phyloP scores from a whole-genome alignment of 1,140 invertebrate genomes.

The Philotrypesis tridentata region DNA sequence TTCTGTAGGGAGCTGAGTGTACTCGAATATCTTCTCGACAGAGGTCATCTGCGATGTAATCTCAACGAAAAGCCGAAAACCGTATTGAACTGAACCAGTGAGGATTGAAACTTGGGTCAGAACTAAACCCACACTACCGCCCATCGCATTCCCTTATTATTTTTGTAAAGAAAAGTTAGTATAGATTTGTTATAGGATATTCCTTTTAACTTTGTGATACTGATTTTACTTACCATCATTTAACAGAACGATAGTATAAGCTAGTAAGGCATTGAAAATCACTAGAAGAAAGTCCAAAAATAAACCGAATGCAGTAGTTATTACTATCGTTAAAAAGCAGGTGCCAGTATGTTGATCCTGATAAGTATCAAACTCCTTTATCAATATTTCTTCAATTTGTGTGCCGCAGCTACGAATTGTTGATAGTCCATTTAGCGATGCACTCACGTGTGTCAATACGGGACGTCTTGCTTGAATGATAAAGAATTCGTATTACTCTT shows the following conservation, averaged over 20 bases:
- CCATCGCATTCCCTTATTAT: slow-evolving; percentile 61
- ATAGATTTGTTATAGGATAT: too few relatives aligned
- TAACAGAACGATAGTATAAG: slow-evolving; percentile 70
- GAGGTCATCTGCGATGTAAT: slow-evolving; percentile 87
- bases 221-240: slow-evolving; percentile 61
- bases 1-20: slow-evolving; percentile 80
- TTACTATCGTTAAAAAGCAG: slow-evolving; percentile 78
- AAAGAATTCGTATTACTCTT: not conserved
- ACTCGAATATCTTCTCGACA: slow-evolving; percentile 86
- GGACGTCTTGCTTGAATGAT: slow-evolving; percentile 81
- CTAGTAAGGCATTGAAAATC: slow-evolving; percentile 59
- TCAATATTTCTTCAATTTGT: slow-evolving; percentile 76
- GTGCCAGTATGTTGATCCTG: slow-evolving; percentile 80
- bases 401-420: slow-evolving; percentile 85
- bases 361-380: slow-evolving; percentile 80
- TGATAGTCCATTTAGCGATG: slow-evolving; percentile 84
- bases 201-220: too few relatives aligned
- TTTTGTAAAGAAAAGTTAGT: too few relatives aligned
- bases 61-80: slow-evolving; percentile 83
- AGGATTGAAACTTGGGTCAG: slow-evolving; percentile 88
- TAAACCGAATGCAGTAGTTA: slow-evolving; percentile 75
- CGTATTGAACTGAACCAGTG: slow-evolving; percentile 88
- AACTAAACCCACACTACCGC: slow-evolving; percentile 85
- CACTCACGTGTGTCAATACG: slow-evolving; percentile 87
- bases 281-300: slow-evolving; percentile 59